phyloP scores from a whole-genome alignment of 1,140 invertebrate genomes.

The Cardiocondyla obscurior region DNA sequence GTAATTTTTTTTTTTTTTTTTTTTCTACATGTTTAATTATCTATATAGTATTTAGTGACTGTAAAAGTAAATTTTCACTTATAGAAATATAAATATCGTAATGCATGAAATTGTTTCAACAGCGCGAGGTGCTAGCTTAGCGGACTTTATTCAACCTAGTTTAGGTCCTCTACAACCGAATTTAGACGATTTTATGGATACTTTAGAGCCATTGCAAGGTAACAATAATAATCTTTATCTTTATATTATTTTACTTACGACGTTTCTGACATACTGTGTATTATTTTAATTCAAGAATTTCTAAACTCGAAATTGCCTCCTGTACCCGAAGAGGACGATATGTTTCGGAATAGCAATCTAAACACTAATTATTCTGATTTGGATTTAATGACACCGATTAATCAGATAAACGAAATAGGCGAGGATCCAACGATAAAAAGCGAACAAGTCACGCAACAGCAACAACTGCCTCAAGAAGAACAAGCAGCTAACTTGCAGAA shows the following conservation, averaged over 20 bases:
- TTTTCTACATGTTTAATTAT: not conserved
- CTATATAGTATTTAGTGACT: not conserved
- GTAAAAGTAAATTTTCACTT: not conserved
- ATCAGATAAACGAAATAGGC: conserved; percentile 75
- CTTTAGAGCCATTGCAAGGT: conserved; percentile 93
- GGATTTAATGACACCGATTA: conserved; percentile 81
- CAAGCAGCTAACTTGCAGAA: conserved; percentile 72
- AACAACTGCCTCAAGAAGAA: conserved; percentile 66
- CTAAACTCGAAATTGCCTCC: conserved; percentile 86
- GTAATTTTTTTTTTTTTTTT: conserved; percentile 84
- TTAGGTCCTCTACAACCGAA: conserved; percentile 98
- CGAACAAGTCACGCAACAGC: conserved; percentile 67
- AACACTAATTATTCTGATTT: conserved; percentile 82
- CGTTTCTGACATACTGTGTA: not conserved
- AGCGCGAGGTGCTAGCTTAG: conserved; percentile 89
- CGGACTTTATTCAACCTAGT: conserved; percentile 99
- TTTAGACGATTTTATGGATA: conserved; percentile 98
- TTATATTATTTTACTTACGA: not conserved
- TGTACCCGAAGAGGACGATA: conserved; percentile 87
- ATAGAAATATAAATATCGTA: not conserved
- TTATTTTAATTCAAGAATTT: conserved; percentile 82
- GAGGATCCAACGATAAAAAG: conserved; percentile 65
- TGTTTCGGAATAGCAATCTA: conserved; percentile 76
- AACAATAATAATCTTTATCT: conserved; percentile 14
- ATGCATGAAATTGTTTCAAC: conserved; percentile 33